phyloP scores from a whole-genome alignment of 2,797 vertebrate species.

The Calcarius lapponicus region DNA sequence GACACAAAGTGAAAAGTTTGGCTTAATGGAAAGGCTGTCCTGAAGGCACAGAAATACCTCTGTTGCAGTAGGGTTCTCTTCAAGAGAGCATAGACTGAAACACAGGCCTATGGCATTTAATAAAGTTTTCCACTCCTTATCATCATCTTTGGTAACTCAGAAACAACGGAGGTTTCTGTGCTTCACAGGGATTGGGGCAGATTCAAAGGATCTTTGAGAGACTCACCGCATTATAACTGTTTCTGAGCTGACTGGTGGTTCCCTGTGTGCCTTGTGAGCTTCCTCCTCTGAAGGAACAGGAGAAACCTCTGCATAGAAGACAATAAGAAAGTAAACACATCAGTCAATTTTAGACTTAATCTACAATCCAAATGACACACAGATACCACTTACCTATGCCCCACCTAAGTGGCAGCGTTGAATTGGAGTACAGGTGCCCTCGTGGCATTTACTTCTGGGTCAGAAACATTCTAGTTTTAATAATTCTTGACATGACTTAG shows the following conservation, averaged over 20 bases:
- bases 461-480: neutral
- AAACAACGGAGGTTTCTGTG: neutral
- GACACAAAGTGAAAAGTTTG: neutral
- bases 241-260: slow-evolving; percentile 31
- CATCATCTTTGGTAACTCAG: neutral
- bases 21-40: neutral
- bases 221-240: slow-evolving; percentile 73
- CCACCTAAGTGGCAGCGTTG: neutral
- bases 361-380: neutral
- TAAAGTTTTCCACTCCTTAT: neutral
- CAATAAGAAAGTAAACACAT: neutral
- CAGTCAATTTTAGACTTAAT: neutral
- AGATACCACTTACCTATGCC: neutral
- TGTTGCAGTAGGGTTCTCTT: neutral
- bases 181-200: neutral
- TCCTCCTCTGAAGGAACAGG: slow-evolving; percentile 57
- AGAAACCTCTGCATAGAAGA: slow-evolving; percentile 14
- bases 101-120: neutral
- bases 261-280: slow-evolving; percentile 38
- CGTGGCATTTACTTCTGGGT: neutral
- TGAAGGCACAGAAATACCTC: neutral
- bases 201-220: neutral
- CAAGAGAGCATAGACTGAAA: neutral
- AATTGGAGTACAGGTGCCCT: neutral
- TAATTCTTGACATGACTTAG: neutral